Evolutionary conservation across 2,797 vertebrate species (phyloP).

Genomic region (Astyanax mexicanus): DNA sequence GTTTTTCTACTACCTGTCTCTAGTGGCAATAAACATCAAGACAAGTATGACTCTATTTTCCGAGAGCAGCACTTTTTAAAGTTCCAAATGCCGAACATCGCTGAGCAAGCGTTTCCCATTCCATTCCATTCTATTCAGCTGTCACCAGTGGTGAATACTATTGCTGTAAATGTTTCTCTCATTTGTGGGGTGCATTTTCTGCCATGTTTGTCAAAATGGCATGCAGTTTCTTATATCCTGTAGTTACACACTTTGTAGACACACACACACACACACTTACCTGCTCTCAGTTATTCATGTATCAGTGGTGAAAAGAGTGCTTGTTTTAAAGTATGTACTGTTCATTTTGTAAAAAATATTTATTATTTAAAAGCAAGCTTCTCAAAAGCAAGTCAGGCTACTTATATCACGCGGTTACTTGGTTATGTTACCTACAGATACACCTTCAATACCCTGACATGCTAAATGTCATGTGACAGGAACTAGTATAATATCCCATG

Average conservation of each 20-base stretch:
- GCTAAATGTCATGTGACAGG: too few relatives aligned
- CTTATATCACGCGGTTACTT: too few relatives aligned
- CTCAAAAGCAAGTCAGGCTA: too few relatives aligned
- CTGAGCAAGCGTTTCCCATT: conserved; percentile 1
- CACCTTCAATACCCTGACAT: too few relatives aligned
- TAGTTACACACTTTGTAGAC: conserved; percentile 49
- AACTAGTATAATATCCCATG: too few relatives aligned
- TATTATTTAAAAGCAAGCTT: too few relatives aligned
- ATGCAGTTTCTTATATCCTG: conserved; percentile 43
- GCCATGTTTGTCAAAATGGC: conserved; percentile 20
- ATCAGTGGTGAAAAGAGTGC: conserved; percentile 29
- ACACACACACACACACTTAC: conserved; percentile 8
- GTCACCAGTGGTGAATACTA: background rate
- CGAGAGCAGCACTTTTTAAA: conserved; percentile 3
- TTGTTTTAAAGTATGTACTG: background rate
- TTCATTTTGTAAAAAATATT: too few relatives aligned
- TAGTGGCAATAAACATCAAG: background rate
- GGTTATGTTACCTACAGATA: too few relatives aligned
- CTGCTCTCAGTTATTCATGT: background rate
- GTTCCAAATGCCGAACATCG: conserved; percentile 4
- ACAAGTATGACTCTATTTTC: background rate
- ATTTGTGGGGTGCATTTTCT: conserved; percentile 29
- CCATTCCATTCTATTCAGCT: conserved; percentile 24
- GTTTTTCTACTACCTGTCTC: background rate
- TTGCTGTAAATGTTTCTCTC: conserved; percentile 19